Percentiles rank a stretch among this genome's conserved stretches.
phyloP scores from a whole-genome alignment of 2,797 vertebrate genomes.

The Epinephelus malabaricus region DNA sequence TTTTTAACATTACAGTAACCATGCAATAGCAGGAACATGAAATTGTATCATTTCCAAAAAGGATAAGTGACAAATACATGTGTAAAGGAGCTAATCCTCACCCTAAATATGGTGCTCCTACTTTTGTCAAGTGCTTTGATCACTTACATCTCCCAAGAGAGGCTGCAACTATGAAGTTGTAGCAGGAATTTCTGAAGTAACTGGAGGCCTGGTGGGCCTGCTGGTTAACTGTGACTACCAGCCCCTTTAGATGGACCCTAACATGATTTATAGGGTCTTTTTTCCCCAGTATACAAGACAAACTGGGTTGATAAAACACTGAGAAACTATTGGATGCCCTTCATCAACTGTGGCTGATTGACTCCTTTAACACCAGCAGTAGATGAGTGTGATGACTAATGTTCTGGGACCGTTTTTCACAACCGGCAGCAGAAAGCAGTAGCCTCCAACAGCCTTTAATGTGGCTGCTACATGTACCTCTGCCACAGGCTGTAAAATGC shows the following conservation, averaged over 20 bases:
- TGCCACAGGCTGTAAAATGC: slow-evolving; percentile 16
- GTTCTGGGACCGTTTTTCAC: background rate
- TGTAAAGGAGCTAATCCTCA: background rate
- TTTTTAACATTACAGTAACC: background rate
- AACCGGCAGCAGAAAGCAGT: background rate
- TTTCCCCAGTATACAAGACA: background rate
- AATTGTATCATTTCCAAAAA: background rate
- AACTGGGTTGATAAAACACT: background rate
- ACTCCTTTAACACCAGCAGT: background rate
- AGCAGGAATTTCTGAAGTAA: background rate
- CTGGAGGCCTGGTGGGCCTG: slow-evolving; percentile 24
- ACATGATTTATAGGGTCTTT: slow-evolving; percentile 14
- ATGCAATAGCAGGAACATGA: too few relatives aligned
- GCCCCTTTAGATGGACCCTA: slow-evolving; percentile 8
- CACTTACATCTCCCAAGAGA: background rate
- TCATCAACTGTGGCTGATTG: background rate
- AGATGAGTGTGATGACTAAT: background rate
- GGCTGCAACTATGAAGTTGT: background rate
- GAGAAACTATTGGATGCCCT: slow-evolving; percentile 1
- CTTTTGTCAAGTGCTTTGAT: background rate
- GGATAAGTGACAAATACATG: background rate
- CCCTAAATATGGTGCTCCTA: background rate
- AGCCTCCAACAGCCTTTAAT: background rate
- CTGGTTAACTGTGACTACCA: slow-evolving; percentile 12
- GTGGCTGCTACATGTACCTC: slow-evolving; percentile 8